Evolutionary conservation across 1,140 invertebrate genomes (phyloP), one percentile per base, ranked within the genome.

Genomic region (Planococcus citri): DNA sequence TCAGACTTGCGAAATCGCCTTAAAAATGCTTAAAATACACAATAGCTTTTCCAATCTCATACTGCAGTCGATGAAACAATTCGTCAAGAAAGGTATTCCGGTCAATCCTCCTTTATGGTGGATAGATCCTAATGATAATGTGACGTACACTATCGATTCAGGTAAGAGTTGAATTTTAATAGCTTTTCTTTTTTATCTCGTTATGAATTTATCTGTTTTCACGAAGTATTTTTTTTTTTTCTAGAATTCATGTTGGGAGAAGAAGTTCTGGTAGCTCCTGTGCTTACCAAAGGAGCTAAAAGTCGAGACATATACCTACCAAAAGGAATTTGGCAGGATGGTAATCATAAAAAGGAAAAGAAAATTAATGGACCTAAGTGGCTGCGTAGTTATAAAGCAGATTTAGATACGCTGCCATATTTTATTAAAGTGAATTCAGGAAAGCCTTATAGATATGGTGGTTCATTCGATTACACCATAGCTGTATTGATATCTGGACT

Each of bases 51-150:
- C 87, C 0, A 81, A 84, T 17, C 76, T 80, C 38, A 89, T 94
- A 27, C 74, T 85, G 21, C 76, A 78, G 4, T 78, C 83, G 51
- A 87, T 88, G 76, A 76, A 83, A 70, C 78, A 82, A 68, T 80
- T 87, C 17, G 82, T 86, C 0, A 61, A 75, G 0, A 80, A 81
- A 2, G 91, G 91, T 69, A 81, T 82, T 10, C 90, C 91, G 0
- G 83, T 92, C 37, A 90, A 94, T 79, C 80, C 88, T n/a, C 92
- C 92, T 0, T 82, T 95, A 20, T 95, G 93, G 92, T 95, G 91
- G 92, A 80, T 91, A 0, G 87, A 87, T 72, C 90, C 92, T 0
- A 79, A 77, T 0, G 85, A 92, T 73, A 70, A 77, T 21, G 78
- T 79, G 60, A 87, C 89, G 1, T 83, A 86, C 21, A 81, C 78